Base-by-base conservation (phyloP, 1,140 invertebrate species). In the Achroia grisella region DNA sequence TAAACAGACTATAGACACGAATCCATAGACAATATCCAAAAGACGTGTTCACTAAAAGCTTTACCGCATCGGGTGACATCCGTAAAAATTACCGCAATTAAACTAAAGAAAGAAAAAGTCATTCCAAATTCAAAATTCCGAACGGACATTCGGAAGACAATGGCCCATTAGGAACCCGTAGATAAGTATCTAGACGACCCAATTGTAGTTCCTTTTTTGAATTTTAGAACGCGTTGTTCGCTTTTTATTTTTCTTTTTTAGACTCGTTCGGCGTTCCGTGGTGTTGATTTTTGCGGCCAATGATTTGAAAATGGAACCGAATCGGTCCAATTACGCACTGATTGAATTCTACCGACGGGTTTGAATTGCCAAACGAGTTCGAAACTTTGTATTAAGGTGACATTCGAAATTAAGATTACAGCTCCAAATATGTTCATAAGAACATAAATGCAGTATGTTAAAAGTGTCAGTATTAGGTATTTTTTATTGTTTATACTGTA, bases 31-130 rank as follows among this genome's bases (percentile, higher is more conserved):
- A 9, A 13, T 23, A 43, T 17, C 41, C 15, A 49, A 39, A 32
- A 36, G 10, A 11, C 34, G 13, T 40, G 39, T 40, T 44, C 29
- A 30, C 46, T 52, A 60, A 60, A 64, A 58, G 56, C 42, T 52
- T 58, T 44, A 40, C 40, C 45, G 60, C 52, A 54, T 62, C 52
- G 60, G 62, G 58, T 76, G 72, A 76, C 72, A 71, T 68, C 62
- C 62, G 67, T 76, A 76, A 76, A 76, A 76, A 76, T 76, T 71
- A 64, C 62, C 53, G 62, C 60, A 72, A 76, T 76, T 76, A 76
- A 72, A 72, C 51, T 59, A 52, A 44, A 55, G 57, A 53, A 58
- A 56, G 52, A 70, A 69, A 72, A 66, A 54, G 53, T 61, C 52
- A 51, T 61, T 66, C 54, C 44, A 59, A 62, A 58, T 72, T 61